phyloP scores from a whole-genome alignment of 2,113 vertebrate species.

The Atlantisia rogersi region DNA sequence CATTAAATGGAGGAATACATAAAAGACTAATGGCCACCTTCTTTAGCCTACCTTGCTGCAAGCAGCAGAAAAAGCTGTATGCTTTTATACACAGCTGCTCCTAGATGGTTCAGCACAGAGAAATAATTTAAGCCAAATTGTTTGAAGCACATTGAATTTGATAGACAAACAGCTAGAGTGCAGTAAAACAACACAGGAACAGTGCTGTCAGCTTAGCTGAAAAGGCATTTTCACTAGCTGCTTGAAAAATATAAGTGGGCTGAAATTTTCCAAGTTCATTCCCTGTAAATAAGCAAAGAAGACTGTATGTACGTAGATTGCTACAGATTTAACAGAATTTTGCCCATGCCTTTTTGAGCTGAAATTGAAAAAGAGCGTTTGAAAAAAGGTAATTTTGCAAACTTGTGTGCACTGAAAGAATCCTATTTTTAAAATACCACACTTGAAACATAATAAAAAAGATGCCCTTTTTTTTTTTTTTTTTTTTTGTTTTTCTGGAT shows the following conservation, averaged over 20 bases:
- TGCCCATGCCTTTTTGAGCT: neutral
- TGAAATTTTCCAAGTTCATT: neutral
- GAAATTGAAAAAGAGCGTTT: neutral
- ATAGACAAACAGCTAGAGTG: slow-evolving; percentile 27
- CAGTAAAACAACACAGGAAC: neutral
- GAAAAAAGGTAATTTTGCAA: neutral
- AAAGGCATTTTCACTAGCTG: neutral
- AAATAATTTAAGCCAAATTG: neutral
- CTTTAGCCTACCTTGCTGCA: neutral
- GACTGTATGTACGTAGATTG: neutral
- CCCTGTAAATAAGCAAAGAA: neutral
- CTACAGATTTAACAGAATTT: neutral
- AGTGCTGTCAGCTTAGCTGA: neutral
- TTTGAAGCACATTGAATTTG: neutral
- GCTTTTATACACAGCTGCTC: neutral
- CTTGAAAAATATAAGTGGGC: neutral
- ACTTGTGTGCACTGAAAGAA: neutral
- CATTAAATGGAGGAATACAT: neutral
- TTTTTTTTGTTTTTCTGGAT: neutral
- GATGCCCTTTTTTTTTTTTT: neutral
- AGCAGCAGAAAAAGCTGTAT: neutral
- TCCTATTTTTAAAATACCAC: neutral
- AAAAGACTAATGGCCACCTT: neutral
- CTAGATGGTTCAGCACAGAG: neutral
- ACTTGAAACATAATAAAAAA: neutral